Evolutionary conservation across 2,888 invertebrate species (phyloP), one percentile per base, ranked within the genome.

Genomic region (Bugulina stolonifera): DNA sequence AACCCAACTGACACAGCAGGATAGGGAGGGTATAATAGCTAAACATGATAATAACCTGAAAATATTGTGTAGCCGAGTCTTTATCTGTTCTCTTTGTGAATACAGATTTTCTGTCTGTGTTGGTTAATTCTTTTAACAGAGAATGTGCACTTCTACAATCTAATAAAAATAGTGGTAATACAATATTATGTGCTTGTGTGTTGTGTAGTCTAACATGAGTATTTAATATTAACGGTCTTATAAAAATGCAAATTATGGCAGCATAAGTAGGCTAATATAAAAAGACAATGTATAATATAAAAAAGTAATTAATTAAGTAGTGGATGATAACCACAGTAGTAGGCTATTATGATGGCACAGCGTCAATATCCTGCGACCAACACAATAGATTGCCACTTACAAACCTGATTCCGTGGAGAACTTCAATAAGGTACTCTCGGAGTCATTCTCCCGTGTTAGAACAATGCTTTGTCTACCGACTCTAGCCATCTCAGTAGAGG

Each of bases 41-140:
- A n/a, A n/a, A n/a, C n/a, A n/a, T n/a, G n/a, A n/a, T n/a, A 43
- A 43, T 10, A 76, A 88, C 88, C 85, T 88, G 96, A 84, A 98
- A 98, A 88, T 99, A 99, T 86, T 99, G 98, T 86, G 93, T 92
- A 75, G 98, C 98, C 72, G 98, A 98, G 1, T 96, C 93, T 84
- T 97, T 95, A 84, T 99, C 98, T 32, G 98, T 99, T 81, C 98
- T 89, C 79, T 94, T 92, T 72, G 93, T 92, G 85, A 98, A 97
- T 77, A 93, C 92, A 0, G 96, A 97, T 58, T 76, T 77, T 58
- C 77, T 73, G 10, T 79, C 77, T 70, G 76, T 75, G 73, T 29
- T 27, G 22, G 76, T 91, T 72, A 90, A 88, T 83, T 91, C 90
- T 74, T 88, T 87, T 81, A 93, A 88, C 23, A 43, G 10, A 25